phyloP scores from a whole-genome alignment of 2,113 vertebrate species.

The Muntiacus muntjak region DNA sequence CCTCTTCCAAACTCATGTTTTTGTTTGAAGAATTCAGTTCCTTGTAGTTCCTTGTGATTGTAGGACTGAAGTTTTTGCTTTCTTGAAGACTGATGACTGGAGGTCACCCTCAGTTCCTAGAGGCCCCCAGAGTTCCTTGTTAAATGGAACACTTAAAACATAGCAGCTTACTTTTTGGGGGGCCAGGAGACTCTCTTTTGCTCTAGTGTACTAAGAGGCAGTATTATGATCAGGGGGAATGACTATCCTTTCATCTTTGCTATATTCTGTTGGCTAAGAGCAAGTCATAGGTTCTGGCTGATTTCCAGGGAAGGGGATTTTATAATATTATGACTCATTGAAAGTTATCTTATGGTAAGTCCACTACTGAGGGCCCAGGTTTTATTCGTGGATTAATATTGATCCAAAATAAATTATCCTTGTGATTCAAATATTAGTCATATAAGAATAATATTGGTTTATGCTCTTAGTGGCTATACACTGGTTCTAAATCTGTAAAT shows the following conservation, averaged over 20 bases:
- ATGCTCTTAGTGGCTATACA: not conserved
- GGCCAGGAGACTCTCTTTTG: not conserved
- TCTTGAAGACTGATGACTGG: not conserved
- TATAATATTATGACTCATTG: not conserved
- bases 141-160: not conserved
- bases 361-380: not conserved
- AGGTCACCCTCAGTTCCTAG: not conserved
- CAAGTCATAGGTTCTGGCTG: not conserved
- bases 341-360: not conserved
- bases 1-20: not conserved
- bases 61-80: not conserved
- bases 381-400: not conserved
- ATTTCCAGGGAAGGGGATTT: not conserved
- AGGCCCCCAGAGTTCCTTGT: not conserved
- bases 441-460: not conserved
- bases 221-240: not conserved
- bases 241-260: not conserved
- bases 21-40: not conserved
- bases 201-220: not conserved
- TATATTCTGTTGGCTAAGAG: not conserved
- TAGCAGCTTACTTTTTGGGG: not conserved
- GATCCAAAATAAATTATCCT: not conserved
- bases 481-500: not conserved
- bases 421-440: not conserved
- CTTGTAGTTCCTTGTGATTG: not conserved